Conservation (phyloP, 2,888 invertebrate genomes). For the Caenorhabditis becei region DNA sequence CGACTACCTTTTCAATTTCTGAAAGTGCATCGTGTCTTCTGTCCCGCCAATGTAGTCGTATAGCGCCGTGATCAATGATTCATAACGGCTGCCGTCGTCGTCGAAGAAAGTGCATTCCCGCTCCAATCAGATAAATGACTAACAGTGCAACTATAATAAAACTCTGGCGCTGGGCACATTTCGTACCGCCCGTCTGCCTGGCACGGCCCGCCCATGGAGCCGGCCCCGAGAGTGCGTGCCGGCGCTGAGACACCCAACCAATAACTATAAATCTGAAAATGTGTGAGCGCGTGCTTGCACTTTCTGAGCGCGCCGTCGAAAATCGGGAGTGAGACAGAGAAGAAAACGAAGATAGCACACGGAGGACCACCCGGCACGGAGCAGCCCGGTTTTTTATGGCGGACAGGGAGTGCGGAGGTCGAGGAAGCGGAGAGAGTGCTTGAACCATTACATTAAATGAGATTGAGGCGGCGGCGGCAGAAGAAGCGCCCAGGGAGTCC, state of each 20-base stretch:
- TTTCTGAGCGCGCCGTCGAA: constrained; percentile 28
- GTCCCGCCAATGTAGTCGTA: constrained; percentile 23
- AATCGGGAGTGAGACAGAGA: constrained; percentile 30
- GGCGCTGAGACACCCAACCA: constrained; percentile 19
- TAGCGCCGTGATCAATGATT: constrained; percentile 47
- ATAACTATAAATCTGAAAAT: constrained; percentile 56
- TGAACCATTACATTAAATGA: constrained; percentile 61
- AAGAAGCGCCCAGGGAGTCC: constrained; percentile 31
- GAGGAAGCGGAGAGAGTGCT: constrained; percentile 17
- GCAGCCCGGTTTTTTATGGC: constrained; percentile 46
- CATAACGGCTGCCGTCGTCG: constrained; percentile 39
- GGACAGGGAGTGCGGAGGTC: constrained; percentile 13
- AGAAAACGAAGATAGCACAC: constrained; percentile 1
- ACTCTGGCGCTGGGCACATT: constrained; percentile 4
- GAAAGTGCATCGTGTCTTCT: constrained; percentile 30
- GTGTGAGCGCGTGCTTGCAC: constrained; percentile 53
- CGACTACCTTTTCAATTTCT: constrained; percentile 10
- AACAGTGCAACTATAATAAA: constrained; percentile 35
- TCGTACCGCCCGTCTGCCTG: constrained; percentile 36
- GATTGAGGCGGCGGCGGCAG: constrained; percentile 43
- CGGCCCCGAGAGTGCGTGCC: constrained; percentile 14
- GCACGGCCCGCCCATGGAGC: constrained; percentile 36
- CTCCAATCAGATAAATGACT: constrained; percentile 43
- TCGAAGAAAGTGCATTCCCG: background rate
- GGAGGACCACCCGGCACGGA: constrained; percentile 55